Evolutionary conservation across 2,888 invertebrate genomes (phyloP).

Genomic region (Mythimna vitellina): DNA sequence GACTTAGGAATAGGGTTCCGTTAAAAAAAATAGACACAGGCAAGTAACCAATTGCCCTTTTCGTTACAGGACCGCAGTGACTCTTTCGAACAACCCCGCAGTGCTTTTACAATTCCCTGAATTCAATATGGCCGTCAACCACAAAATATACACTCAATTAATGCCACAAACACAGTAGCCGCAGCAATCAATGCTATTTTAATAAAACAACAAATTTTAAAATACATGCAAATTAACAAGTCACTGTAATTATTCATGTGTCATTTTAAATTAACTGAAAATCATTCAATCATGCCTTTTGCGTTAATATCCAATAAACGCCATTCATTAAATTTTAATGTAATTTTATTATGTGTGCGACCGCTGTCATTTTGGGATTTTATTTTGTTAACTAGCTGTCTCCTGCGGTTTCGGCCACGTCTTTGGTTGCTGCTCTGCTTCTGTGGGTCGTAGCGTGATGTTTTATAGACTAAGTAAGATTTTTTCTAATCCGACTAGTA

Average conservation of each 20-base stretch:
- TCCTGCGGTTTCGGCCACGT: too few relatives aligned
- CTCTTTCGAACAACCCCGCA: too few relatives aligned
- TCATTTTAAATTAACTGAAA: conserved; percentile 36
- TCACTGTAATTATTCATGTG: conserved; percentile 28
- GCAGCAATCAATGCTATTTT: conserved; percentile 24
- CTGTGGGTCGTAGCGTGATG: too few relatives aligned
- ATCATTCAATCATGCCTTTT: conserved; percentile 36
- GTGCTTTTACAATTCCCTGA: neutral
- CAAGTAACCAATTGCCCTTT: too few relatives aligned
- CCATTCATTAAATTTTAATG: conserved; percentile 11
- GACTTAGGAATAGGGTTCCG: too few relatives aligned
- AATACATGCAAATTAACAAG: conserved; percentile 23
- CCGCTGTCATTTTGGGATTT: conserved; percentile 10
- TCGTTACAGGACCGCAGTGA: too few relatives aligned
- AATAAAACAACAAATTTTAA: conserved; percentile 26
- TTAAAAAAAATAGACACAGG: too few relatives aligned
- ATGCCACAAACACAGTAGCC: neutral
- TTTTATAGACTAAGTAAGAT: too few relatives aligned
- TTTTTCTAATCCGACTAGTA: too few relatives aligned
- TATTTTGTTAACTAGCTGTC: neutral
- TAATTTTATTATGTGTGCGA: conserved; percentile 9
- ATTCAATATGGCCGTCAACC: neutral
- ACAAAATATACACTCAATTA: conserved; percentile 7
- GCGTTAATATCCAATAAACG: conserved; percentile 11
- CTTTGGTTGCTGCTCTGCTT: too few relatives aligned